Percentiles rank a stretch among this genome's conserved stretches.
These are phyloP conservation scores for Mormyrus hasselquistii DNA, from an alignment of 2,797 vertebrate genomes.

Conservation along the genomic window DNA sequence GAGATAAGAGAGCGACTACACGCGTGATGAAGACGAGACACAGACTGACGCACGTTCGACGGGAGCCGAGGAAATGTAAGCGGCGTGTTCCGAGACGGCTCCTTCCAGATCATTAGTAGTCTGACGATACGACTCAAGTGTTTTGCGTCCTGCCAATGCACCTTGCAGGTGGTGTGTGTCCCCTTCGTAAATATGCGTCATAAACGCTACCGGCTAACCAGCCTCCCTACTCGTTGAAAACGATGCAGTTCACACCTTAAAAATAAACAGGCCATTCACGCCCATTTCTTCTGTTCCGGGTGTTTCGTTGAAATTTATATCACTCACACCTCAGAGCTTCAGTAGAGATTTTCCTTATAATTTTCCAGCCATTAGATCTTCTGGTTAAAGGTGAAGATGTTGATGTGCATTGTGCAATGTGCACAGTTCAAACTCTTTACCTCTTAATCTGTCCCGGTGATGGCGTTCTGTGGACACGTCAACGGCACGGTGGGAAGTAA, in stretches of 20 bases:
- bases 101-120: background rate
- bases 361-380: background rate
- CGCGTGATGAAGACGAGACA: background rate
- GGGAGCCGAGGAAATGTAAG: background rate
- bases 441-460: background rate
- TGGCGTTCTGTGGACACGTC: background rate
- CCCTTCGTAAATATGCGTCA: background rate
- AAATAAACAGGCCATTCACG: background rate
- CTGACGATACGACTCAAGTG: background rate
- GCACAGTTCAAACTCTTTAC: background rate
- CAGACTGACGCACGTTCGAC: background rate
- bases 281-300: background rate
- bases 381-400: background rate
- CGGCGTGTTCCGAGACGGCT: background rate
- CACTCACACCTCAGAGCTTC: background rate
- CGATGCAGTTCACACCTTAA: background rate
- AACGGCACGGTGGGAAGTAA: background rate
- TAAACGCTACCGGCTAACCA: background rate
- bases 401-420: too few species aligned
- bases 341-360: background rate
- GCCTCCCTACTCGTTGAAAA: background rate
- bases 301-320: background rate
- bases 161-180: background rate
- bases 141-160: background rate
- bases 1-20: background rate